These are phyloP conservation scores for Protomyctophum bolini DNA, from an alignment of 2,113 vertebrate species.

Conservation along the genomic window DNA sequence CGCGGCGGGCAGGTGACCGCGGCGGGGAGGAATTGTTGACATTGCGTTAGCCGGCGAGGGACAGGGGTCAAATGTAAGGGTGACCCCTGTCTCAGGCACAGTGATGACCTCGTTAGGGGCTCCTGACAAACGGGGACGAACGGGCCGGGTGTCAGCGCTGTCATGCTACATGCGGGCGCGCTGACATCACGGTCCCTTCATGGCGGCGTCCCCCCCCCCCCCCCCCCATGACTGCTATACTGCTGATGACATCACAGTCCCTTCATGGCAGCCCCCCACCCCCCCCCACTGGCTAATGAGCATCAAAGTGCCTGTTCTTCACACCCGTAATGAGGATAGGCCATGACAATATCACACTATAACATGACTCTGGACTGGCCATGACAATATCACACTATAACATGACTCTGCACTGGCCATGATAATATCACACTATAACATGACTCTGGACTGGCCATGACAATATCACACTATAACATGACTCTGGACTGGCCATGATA, in stretches of 20 bases:
- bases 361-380: constrained; percentile 62
- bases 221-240: not conserved
- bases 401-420: constrained; percentile 61
- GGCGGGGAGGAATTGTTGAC: constrained; percentile 69
- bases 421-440: no score
- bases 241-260: constrained; percentile 58
- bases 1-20: constrained; percentile 64
- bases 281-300: constrained; percentile 70
- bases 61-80: constrained; percentile 81
- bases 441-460: constrained; percentile 56
- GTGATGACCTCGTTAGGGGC: constrained; percentile 82
- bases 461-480: no score
- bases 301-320: constrained; percentile 77
- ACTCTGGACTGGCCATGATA: constrained; percentile 58
- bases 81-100: constrained; percentile 77
- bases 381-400: no score
- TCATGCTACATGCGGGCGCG: constrained; percentile 72
- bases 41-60: constrained; percentile 70
- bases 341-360: constrained; percentile 68
- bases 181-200: constrained; percentile 63
- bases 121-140: constrained; percentile 72
- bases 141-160: constrained; percentile 71
- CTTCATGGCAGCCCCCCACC: constrained; percentile 53
- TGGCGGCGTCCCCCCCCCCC: not conserved
- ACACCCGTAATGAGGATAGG: constrained; percentile 75